phyloP scores from a whole-genome alignment of 2,797 vertebrate genomes.

The Rhodeus uyekii region DNA sequence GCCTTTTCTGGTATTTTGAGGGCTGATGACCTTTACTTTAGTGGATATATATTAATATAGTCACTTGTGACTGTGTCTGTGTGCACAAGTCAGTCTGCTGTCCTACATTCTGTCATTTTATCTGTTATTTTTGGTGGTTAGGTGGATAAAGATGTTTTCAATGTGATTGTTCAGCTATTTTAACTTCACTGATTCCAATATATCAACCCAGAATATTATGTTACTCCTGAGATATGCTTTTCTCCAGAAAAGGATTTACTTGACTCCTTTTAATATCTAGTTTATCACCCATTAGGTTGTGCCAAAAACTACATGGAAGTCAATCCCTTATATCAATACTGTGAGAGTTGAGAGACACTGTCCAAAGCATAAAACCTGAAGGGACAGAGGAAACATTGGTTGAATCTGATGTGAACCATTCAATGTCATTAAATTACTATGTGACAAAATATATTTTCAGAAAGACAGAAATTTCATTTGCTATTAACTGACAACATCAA shows the following conservation, averaged over 20 bases:
- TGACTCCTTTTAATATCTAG: conserved; percentile 27
- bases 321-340: conserved; percentile 16
- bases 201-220: conserved; percentile 22
- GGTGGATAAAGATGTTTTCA: not conserved
- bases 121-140: conserved; percentile 30
- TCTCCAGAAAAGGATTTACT: conserved; percentile 22
- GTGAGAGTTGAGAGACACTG: not conserved
- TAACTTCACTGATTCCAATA: conserved; percentile 12
- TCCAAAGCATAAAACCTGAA: not conserved
- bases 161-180: conserved; percentile 25
- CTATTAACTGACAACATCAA: not conserved
- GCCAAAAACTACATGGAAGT: conserved; percentile 33
- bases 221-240: conserved; percentile 18
- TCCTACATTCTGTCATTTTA: not conserved
- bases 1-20: conserved; percentile 55
- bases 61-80: conserved; percentile 47
- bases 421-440: not conserved
- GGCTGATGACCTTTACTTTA: conserved; percentile 78
- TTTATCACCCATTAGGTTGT: conserved; percentile 15
- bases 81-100: not conserved
- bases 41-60: conserved; percentile 64
- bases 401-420: not conserved
- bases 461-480: not conserved
- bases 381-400: not conserved
- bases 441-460: not conserved